Conservation (phyloP, 2,888 invertebrate species). For the Perizoma flavofasciatum region DNA sequence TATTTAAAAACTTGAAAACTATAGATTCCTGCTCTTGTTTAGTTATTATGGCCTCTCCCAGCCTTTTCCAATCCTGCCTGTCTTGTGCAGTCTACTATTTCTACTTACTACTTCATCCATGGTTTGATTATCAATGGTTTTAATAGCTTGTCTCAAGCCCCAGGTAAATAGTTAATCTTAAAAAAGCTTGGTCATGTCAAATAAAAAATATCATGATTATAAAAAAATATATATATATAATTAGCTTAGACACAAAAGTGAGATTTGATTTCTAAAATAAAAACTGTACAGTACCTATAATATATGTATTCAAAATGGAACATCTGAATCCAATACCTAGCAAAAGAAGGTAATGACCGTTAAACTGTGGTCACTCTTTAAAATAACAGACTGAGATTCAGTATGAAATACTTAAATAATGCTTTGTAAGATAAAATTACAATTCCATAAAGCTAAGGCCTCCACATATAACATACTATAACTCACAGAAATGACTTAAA, state of each 20-base stretch:
- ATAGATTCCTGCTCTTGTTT: too few species aligned
- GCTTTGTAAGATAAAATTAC: background rate
- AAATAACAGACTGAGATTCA: background rate
- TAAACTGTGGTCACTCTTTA: background rate
- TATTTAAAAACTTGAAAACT: too few species aligned
- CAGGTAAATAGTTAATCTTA: too few species aligned
- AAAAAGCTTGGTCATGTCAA: too few species aligned
- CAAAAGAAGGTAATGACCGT: background rate
- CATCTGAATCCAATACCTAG: background rate
- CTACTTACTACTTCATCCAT: too few species aligned
- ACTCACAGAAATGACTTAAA: slow-evolving; percentile 14
- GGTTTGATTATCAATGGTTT: too few species aligned
- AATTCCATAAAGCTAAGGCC: background rate
- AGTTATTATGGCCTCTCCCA: too few species aligned
- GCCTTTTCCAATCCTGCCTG: too few species aligned
- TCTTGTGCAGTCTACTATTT: too few species aligned
- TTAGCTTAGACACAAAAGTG: background rate
- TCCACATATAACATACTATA: background rate
- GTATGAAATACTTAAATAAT: background rate
- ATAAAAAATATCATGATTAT: too few species aligned
- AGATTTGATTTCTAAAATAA: background rate
- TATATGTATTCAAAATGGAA: background rate
- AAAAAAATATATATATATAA: too few species aligned
- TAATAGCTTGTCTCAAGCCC: too few species aligned
- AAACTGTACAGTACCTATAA: slow-evolving; percentile 9